Base-by-base conservation (phyloP, 2,888 invertebrate genomes). In the Apamea monoglypha region DNA sequence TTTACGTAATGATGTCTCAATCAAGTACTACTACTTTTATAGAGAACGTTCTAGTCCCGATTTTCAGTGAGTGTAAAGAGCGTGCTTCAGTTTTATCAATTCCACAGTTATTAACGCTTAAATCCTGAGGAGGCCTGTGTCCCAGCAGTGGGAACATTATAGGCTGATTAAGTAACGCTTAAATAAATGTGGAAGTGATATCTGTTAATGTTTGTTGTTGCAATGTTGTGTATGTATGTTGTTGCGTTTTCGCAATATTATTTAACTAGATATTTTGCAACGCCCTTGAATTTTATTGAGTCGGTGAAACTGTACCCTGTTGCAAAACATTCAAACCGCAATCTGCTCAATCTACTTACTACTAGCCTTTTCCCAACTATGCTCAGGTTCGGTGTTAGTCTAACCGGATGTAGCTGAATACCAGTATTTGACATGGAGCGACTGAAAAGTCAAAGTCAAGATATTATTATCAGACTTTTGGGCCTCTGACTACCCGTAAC, bases 201-300 rank as follows among this genome's bases (percentile, higher is more conserved):
- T 73, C n/a, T 32, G 63, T 5, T 18, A 29, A 53, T 3, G 47
- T 47, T 3, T 47, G 16, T 47, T 47, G 47, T 47, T n/a, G n/a
- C n/a, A n/a, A n/a, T n/a, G n/a, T n/a, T n/a, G n/a, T n/a, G n/a
- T n/a, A n/a, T n/a, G n/a, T n/a, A n/a, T n/a, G n/a, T n/a, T n/a
- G n/a, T n/a, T n/a, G n/a, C n/a, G n/a, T n/a, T n/a, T n/a, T n/a
- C n/a, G n/a, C 32, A 76, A n/a, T 76, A 77, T 16, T 36, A 18
- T 18, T 77, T 8, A 77, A 78, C 50, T 32, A 32, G 21, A 78
- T 44, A 36, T 53, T 66, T 44, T 78, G 21, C 40, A 44, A 29
- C 2, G 32, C 6, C 18, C 36, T 36, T 36, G 47, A 29, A 16
- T 16, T 47, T 76, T 7, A 75, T 18, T 47, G n/a, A 32, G 10